phyloP scores from a whole-genome alignment of 2,797 vertebrate species.

The Knipowitschia caucasica region DNA sequence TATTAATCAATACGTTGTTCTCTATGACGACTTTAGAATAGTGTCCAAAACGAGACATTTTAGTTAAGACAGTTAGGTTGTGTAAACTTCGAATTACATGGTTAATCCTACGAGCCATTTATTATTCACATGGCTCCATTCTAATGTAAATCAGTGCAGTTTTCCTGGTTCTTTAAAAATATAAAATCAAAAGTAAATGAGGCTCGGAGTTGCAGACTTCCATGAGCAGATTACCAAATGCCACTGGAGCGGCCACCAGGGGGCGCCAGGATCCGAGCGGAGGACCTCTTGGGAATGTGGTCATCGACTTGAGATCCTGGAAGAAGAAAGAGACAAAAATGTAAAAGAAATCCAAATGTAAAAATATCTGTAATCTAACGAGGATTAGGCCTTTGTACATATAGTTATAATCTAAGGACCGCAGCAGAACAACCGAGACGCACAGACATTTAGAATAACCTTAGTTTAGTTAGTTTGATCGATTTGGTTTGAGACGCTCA shows the following conservation, averaged over 20 bases:
- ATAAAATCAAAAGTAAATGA: conserved; percentile 58
- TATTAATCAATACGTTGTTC: conserved; percentile 31
- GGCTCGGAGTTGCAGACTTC: conserved; percentile 29
- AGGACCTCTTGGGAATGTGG: conserved; percentile 93
- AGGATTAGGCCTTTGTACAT: no score
- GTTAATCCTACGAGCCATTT: conserved; percentile 26
- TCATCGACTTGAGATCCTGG: conserved; percentile 92
- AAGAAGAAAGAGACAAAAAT: background rate
- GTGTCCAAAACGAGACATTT: conserved; percentile 36
- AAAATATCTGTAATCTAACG: no score
- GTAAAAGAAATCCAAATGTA: background rate
- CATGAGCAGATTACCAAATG: conserved; percentile 80
- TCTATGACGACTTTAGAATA: conserved; percentile 48
- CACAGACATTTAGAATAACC: no score
- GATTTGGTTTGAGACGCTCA: no score
- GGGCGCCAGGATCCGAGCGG: conserved; percentile 91
- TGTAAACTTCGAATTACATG: conserved; percentile 46
- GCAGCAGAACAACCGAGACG: no score
- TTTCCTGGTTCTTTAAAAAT: conserved; percentile 69
- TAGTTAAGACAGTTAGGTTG: conserved; percentile 55
- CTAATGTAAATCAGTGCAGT: conserved; percentile 76
- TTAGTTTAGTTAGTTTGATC: no score
- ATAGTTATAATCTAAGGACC: no score
- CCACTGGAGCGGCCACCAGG: conserved; percentile 90
- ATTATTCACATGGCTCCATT: conserved; percentile 33